Percentiles rank a stretch among this genome's conserved stretches.
These are phyloP conservation scores for Potorous gilbertii DNA, from an alignment of 2,797 vertebrate species.

Conservation along the genomic window DNA sequence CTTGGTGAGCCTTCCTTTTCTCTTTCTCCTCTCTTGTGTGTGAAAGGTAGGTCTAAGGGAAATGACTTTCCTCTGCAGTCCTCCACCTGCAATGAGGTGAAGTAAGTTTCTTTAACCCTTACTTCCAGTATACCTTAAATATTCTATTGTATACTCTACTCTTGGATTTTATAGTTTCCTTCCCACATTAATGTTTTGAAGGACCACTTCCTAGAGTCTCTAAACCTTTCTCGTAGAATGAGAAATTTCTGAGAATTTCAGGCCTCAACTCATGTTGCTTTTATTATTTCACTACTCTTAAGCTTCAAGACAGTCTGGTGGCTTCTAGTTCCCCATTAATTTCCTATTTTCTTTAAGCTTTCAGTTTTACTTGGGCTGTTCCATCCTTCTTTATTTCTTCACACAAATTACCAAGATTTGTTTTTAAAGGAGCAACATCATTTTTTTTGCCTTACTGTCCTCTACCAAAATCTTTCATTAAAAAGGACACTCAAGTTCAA, in stretches of 20 bases:
- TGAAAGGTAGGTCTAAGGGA: not conserved
- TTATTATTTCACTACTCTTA: not conserved
- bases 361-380: not conserved
- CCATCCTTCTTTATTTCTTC: not conserved
- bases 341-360: not conserved
- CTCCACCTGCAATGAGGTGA: not conserved
- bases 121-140: not conserved
- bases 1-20: not conserved
- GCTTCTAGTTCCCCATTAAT: not conserved
- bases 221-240: constrained; percentile 9
- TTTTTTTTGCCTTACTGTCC: not conserved
- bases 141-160: not conserved
- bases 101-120: not conserved
- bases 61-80: not conserved
- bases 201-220: constrained; percentile 31
- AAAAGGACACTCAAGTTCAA: not conserved
- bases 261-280: not conserved
- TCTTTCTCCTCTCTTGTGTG: not conserved
- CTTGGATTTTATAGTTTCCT: not conserved
- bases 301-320: not conserved
- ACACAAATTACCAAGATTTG: not conserved
- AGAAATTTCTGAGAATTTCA: constrained; percentile 16
- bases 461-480: not conserved
- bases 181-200: constrained; percentile 18
- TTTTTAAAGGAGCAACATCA: not conserved